Conservation (phyloP, 2,113 vertebrate genomes). For the Otis tarda region DNA sequence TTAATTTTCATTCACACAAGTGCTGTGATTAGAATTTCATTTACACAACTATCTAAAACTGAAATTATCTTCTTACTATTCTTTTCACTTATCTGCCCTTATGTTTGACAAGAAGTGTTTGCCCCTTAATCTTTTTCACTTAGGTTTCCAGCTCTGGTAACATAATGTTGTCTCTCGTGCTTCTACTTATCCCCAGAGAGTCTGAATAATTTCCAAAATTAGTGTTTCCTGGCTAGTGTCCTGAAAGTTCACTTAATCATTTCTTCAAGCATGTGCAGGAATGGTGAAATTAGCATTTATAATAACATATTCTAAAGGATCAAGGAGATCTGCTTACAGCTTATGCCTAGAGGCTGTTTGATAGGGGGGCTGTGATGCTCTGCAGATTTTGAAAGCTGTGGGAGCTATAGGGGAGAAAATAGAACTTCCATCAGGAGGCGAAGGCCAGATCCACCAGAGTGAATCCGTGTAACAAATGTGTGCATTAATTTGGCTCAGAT, state of each 20-base stretch:
- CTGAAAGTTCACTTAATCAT: neutral
- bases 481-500: neutral
- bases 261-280: neutral
- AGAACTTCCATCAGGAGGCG: neutral
- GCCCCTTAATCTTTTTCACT: neutral
- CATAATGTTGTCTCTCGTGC: neutral
- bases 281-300: slow-evolving; percentile 2
- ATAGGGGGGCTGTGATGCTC: neutral
- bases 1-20: neutral
- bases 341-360: neutral
- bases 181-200: neutral
- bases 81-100: neutral
- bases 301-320: neutral
- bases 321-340: neutral
- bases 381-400: neutral
- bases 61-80: neutral
- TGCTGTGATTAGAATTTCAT: neutral
- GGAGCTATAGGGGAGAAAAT: neutral
- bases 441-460: neutral
- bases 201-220: slow-evolving; percentile 1
- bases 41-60: neutral
- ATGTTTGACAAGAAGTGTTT: neutral
- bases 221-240: neutral
- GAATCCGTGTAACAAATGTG: fast-evolving
- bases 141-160: neutral